Percentiles rank a stretch among this genome's conserved stretches.
Conservation (phyloP, 2,888 invertebrate species). For the Dicyrtomina minuta region DNA sequence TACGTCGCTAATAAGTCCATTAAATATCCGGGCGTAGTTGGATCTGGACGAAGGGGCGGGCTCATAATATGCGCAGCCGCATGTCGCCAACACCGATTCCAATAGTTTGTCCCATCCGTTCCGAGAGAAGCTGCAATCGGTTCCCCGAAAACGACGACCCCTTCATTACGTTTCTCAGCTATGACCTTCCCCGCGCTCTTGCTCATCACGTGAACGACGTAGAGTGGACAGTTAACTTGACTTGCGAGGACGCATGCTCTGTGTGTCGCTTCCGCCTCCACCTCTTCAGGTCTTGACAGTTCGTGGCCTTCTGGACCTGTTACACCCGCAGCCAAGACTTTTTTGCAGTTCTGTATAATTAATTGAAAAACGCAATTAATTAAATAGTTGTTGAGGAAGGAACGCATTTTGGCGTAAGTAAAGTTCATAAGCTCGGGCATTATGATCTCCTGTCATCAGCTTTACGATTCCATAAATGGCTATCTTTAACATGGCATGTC, state of each 20-base stretch:
- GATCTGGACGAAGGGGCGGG: conserved; percentile 92
- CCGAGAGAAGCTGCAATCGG: conserved; percentile 81
- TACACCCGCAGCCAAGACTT: conserved; percentile 78
- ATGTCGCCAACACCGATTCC: conserved; percentile 83
- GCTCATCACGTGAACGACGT: conserved; percentile 95
- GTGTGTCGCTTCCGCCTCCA: conserved; percentile 93
- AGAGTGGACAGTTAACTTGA: conserved; percentile 88
- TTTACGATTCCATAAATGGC: too few species aligned
- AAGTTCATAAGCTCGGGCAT: too few species aligned
- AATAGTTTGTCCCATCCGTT: conserved; percentile 75
- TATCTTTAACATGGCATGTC: too few species aligned
- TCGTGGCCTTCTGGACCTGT: conserved; percentile 94
- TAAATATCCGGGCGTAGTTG: conserved; percentile 78
- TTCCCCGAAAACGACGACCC: conserved; percentile 81
- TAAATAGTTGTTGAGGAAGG: too few species aligned
- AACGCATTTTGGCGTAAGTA: too few species aligned
- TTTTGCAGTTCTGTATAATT: conserved; percentile 77
- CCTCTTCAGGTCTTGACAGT: conserved; percentile 90
- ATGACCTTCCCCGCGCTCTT: conserved; percentile 82
- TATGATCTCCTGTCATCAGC: too few species aligned
- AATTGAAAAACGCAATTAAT: too few species aligned
- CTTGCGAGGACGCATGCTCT: conserved; percentile 90
- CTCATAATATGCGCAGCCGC: conserved; percentile 92
- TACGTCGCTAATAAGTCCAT: conserved; percentile 85
- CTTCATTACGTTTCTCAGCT: conserved; percentile 65